Conservation (phyloP, 2,888 invertebrate species). For the Chymomyza fuscimana region DNA sequence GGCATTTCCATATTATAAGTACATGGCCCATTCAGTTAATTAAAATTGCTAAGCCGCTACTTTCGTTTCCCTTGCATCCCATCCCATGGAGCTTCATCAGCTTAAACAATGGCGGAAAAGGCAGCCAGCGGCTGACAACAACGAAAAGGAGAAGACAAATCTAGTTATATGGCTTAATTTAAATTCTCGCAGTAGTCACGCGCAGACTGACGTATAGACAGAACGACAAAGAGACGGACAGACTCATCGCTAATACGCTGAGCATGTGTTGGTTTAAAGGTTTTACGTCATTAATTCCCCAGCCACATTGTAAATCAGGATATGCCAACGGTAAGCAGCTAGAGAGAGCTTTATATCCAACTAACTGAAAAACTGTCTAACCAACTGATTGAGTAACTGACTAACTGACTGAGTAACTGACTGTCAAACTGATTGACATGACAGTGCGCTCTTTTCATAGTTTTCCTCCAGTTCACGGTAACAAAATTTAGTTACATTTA, state of each 20-base stretch:
- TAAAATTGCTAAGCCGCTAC: constrained; percentile 21
- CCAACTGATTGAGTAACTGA: constrained; percentile 12
- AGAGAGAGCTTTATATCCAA: neutral
- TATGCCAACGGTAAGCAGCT: too few species aligned
- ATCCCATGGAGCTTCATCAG: neutral
- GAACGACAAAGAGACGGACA: neutral
- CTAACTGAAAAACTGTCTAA: constrained; percentile 14
- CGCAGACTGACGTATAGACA: neutral
- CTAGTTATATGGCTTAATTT: constrained; percentile 8
- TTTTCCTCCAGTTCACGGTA: constrained; percentile 6
- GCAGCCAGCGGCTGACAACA: neutral
- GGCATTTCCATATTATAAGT: neutral
- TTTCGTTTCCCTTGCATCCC: neutral
- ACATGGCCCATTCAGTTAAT: constrained; percentile 34
- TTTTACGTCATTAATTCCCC: constrained; percentile 2
- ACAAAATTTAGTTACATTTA: constrained; percentile 23
- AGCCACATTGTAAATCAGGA: constrained; percentile 1
- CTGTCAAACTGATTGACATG: constrained; percentile 17
- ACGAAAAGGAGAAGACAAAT: neutral
- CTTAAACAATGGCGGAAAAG: constrained; percentile 23
- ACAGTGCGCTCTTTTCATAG: neutral
- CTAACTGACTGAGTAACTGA: constrained; percentile 23
- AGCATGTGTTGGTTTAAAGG: constrained; percentile 7
- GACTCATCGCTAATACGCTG: constrained; percentile 1
- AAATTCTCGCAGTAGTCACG: neutral